These are phyloP conservation scores for Sarcophaga bullata DNA, from an alignment of 1,140 invertebrate species.

Conservation along the genomic window DNA sequence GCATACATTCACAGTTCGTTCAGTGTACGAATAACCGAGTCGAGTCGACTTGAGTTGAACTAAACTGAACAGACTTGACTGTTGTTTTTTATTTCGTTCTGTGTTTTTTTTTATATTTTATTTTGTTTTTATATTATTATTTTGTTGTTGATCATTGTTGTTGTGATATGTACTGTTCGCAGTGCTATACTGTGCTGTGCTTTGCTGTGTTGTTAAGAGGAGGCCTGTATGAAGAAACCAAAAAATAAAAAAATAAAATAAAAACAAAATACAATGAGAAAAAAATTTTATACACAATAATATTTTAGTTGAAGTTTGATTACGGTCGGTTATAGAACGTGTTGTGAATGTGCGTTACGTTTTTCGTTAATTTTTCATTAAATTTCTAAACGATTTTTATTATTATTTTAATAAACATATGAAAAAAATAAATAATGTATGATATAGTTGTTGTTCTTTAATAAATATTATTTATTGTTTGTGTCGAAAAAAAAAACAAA, in stretches of 20 bases:
- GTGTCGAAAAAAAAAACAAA: background rate
- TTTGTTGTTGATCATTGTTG: background rate
- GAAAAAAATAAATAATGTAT: constrained; percentile 7
- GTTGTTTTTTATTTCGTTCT: background rate
- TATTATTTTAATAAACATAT: background rate
- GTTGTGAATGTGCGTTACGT: constrained; percentile 8
- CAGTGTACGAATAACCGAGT: too few species aligned
- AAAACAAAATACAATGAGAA: constrained; percentile 16
- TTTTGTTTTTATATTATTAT: background rate
- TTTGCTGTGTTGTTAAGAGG: background rate
- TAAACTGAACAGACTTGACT: constrained; percentile 11
- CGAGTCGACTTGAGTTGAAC: too few species aligned
- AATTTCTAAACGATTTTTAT: background rate
- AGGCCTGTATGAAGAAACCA: constrained; percentile 12
- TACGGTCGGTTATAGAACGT: constrained; percentile 35
- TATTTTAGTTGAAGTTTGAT: constrained; percentile 32
- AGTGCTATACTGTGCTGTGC: background rate
- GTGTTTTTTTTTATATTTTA: background rate
- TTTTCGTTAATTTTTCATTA: background rate
- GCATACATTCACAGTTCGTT: background rate
- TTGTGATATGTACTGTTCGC: background rate
- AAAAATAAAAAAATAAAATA: constrained; percentile 30
- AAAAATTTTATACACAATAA: constrained; percentile 32
- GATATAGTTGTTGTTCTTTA: background rate
- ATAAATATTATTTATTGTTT: background rate